These are phyloP conservation scores for Percina caprodes DNA, from an alignment of 2,113 vertebrate genomes.

Conservation along the genomic window DNA sequence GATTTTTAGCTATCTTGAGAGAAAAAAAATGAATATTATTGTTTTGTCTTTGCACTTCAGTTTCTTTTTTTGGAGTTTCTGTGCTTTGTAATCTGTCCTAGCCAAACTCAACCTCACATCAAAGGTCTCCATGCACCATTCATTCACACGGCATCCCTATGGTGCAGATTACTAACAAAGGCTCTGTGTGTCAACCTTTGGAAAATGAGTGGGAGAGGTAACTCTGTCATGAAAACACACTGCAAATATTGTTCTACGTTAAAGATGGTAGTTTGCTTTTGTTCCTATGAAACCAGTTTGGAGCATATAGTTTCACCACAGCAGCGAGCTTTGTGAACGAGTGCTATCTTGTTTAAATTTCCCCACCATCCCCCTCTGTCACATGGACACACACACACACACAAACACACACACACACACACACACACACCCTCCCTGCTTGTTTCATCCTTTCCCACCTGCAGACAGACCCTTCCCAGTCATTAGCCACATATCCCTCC, in stretches of 20 bases:
- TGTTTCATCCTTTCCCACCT: constrained; percentile 66
- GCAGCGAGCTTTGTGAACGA: constrained; percentile 47
- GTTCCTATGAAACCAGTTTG: constrained; percentile 49
- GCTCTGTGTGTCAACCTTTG: constrained; percentile 63
- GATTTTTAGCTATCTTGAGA: constrained; percentile 25
- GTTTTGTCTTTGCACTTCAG: constrained; percentile 15
- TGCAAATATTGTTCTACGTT: constrained; percentile 69
- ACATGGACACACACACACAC: background rate
- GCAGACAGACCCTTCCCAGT: constrained; percentile 49
- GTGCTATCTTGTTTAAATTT: constrained; percentile 77
- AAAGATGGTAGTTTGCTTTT: constrained; percentile 45
- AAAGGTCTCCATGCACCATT: constrained; percentile 38
- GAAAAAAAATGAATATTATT: background rate
- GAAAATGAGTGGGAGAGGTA: constrained; percentile 61
- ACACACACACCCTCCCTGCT: constrained; percentile 2
- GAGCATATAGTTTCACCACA: constrained; percentile 30
- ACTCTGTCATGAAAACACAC: constrained; percentile 39
- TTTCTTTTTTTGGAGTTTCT: background rate
- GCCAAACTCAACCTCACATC: constrained; percentile 27
- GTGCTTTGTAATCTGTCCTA: constrained; percentile 6
- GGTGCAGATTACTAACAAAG: constrained; percentile 51
- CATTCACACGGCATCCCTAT: constrained; percentile 34
- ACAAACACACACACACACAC: too few species aligned
- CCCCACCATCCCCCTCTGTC: constrained; percentile 1
- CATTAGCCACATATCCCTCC: constrained; percentile 24